Evolutionary conservation across 1,140 invertebrate genomes (phyloP), one percentile per base, ranked within the genome.

Genomic region (Antheraea pernyi): DNA sequence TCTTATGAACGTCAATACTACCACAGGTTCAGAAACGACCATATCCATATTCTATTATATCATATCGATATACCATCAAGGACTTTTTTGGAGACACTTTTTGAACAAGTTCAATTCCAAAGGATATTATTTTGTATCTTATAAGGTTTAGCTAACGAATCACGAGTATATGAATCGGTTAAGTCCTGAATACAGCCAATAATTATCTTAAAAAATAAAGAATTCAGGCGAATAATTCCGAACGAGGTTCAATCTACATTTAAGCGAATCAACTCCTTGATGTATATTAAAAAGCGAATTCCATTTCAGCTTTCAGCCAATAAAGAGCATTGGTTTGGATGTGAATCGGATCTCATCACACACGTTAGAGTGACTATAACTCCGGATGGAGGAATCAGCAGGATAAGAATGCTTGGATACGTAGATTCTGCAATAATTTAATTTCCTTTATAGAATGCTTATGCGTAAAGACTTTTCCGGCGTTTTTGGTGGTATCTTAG

Each of bases 351-450:
- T 7, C 75, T 85, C 36, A 86, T 94, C 59, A 93, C 93, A 4
- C 94, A 95, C 75, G 81, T 96, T 0, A 87, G 93, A 70, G 88
- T 95, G 3, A 95, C 94, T 59, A 94, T 95, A 70, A 94, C 92
- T 19, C 95, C 95, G 8, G 95, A 96, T 88, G 95, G 95, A 58
- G 95, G 95, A 36, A 90, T 96, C 48, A 95, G 95, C 59, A 92
- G 95, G 71, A 80, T 95, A 1, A 82, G 94, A 65, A 83, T 95
- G 2, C 81, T 85, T 37, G 88, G 88, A 4, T 79, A 80, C 59
- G 77, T 80, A 5, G 80, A 85, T 19, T 18, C 59, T 36, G 69
- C 60, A 16, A 71, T 72, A 30, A 68, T 73, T 65, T 78, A 37
- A 74, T 58, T 48, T 53, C 59, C 18, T 16, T 37, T 63, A 63